Evolutionary conservation across 2,113 vertebrate genomes (phyloP).

Genomic region (Tragelaphus scriptus): DNA sequence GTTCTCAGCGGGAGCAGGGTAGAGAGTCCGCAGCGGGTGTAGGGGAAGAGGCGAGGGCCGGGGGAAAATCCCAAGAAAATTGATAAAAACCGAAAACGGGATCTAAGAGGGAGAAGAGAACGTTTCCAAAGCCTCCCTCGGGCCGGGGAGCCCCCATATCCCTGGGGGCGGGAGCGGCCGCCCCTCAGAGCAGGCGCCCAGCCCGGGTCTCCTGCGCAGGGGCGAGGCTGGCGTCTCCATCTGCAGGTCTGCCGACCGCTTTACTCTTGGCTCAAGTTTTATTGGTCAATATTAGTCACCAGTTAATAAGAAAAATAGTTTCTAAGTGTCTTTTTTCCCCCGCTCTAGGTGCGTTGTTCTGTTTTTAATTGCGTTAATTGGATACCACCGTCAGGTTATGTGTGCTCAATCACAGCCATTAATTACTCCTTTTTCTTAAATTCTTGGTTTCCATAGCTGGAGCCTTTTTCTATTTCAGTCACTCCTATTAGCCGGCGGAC

Average conservation of each 20-base stretch:
- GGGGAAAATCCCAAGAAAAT: constrained; percentile 48
- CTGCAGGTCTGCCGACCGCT: constrained; percentile 71
- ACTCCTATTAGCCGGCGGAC: constrained; percentile 97
- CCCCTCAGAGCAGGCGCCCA: constrained; percentile 44
- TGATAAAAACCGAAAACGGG: constrained; percentile 36
- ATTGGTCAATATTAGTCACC: constrained; percentile 84
- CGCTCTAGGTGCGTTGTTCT: constrained; percentile 61
- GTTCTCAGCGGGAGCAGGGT: constrained; percentile 22
- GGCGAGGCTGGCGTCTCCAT: constrained; percentile 38
- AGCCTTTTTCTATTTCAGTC: constrained; percentile 97
- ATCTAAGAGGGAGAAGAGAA: constrained; percentile 73
- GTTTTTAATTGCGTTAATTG: constrained; percentile 80
- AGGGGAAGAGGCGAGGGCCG: background rate
- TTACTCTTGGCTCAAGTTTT: constrained; percentile 84
- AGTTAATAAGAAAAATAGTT: constrained; percentile 87
- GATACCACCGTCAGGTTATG: constrained; percentile 72
- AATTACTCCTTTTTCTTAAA: constrained; percentile 94
- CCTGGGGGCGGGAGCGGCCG: background rate
- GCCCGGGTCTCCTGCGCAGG: constrained; percentile 19
- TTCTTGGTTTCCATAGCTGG: constrained; percentile 95
- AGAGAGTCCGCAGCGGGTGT: constrained; percentile 9
- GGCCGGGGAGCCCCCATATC: background rate
- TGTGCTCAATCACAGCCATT: constrained; percentile 63
- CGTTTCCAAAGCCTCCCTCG: constrained; percentile 71
- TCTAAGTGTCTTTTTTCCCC: constrained; percentile 75